Percentiles rank a stretch among this genome's conserved stretches.
Evolutionary conservation across 2,113 vertebrate genomes (phyloP).

Genomic region (Telmatochromis bifrenatus): DNA sequence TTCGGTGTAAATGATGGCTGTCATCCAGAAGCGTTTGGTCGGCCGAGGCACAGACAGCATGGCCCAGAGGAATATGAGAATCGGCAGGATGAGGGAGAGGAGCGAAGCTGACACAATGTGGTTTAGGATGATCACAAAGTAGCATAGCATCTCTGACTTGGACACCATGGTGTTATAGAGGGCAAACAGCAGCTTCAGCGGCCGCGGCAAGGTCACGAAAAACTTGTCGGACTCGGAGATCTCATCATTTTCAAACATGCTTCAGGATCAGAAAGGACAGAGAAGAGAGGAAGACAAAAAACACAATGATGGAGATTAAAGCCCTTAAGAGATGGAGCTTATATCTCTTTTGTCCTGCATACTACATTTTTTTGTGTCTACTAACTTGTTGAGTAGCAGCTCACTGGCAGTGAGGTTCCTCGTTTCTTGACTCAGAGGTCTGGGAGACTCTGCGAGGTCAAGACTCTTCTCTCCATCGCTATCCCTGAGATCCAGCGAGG

Average conservation of each 20-base stretch:
- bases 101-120: slow-evolving; percentile 67
- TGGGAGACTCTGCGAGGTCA: slow-evolving; percentile 25
- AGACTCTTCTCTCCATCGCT: slow-evolving; percentile 26
- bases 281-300: background rate
- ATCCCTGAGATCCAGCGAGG: slow-evolving; percentile 2
- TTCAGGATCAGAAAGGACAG: background rate
- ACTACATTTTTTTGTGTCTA: background rate
- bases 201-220: slow-evolving; percentile 35
- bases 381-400: slow-evolving; percentile 73
- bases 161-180: slow-evolving; percentile 60
- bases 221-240: slow-evolving; percentile 66
- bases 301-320: background rate
- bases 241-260: slow-evolving; percentile 61
- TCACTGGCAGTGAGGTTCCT: slow-evolving; percentile 66
- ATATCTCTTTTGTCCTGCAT: background rate
- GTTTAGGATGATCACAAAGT: slow-evolving; percentile 70
- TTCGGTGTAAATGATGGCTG: slow-evolving; percentile 76
- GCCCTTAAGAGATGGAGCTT: background rate
- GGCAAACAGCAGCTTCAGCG: slow-evolving; percentile 62
- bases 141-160: slow-evolving; percentile 72
- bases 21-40: slow-evolving; percentile 75
- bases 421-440: slow-evolving; percentile 47
- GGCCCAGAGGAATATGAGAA: slow-evolving; percentile 72
- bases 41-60: slow-evolving; percentile 74
- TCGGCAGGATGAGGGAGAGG: slow-evolving; percentile 64